A percentile compares a stretch with the other conserved stretches of the same genome.
These are phyloP conservation scores for Sebastiscus tertius DNA, from an alignment of 2,797 vertebrate genomes.

Conservation along the genomic window DNA sequence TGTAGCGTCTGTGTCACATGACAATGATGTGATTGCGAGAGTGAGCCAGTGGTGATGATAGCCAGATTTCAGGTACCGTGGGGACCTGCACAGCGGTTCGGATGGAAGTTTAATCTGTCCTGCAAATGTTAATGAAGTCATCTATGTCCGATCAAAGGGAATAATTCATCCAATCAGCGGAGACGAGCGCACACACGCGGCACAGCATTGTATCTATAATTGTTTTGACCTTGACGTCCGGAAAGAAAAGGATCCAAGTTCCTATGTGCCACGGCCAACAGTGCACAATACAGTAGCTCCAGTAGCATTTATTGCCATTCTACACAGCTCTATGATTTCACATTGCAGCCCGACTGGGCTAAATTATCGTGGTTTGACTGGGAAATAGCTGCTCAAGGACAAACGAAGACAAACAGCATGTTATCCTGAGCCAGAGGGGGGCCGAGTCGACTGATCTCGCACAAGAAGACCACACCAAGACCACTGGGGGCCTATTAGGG, in stretches of 20 bases:
- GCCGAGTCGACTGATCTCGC: constrained; percentile 58
- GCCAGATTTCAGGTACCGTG: constrained; percentile 19
- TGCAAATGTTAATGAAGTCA: constrained; percentile 46
- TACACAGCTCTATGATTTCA: constrained; percentile 64
- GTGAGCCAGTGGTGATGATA: neutral
- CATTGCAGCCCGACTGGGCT: constrained; percentile 52
- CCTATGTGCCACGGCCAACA: neutral
- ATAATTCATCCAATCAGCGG: constrained; percentile 26
- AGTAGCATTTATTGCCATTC: constrained; percentile 58
- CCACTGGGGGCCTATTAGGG: constrained; percentile 81
- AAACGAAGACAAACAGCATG: constrained; percentile 70
- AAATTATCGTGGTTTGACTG: constrained; percentile 78
- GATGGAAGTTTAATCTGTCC: constrained; percentile 10
- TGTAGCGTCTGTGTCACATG: constrained; percentile 38
- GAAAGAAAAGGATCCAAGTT: constrained; percentile 37
- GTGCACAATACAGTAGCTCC: constrained; percentile 15
- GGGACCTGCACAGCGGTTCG: neutral
- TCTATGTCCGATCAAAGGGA: constrained; percentile 43
- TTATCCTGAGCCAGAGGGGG: constrained; percentile 59
- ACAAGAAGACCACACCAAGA: constrained; percentile 61
- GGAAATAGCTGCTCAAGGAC: constrained; percentile 70
- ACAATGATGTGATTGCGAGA: constrained; percentile 23
- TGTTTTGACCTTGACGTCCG: constrained; percentile 46
- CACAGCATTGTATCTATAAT: constrained; percentile 12
- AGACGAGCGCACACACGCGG: neutral